Conservation (phyloP, 2,888 invertebrate species). For the Lydus trimaculatus region DNA sequence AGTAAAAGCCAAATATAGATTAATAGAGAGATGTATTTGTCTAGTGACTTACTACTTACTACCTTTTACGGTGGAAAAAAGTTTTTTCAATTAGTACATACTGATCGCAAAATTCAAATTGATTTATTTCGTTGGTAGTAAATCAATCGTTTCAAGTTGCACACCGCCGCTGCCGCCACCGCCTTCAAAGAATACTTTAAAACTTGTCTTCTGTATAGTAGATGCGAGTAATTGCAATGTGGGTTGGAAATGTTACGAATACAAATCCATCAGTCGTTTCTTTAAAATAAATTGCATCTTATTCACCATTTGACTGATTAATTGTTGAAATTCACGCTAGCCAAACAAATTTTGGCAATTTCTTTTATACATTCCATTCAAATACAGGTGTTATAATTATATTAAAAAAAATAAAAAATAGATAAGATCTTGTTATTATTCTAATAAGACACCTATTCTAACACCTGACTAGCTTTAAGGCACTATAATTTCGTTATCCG, state of each 20-base stretch:
- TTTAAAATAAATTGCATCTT: neutral
- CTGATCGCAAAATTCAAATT: neutral
- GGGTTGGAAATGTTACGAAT: neutral
- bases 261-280: neutral
- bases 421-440: neutral
- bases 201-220: neutral
- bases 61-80: no score
- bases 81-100: no score
- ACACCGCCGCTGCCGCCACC: no score
- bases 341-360: no score
- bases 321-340: neutral
- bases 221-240: neutral
- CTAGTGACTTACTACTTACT: no score
- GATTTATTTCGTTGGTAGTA: neutral
- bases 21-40: neutral
- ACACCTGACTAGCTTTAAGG: constrained; percentile 5
- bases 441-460: neutral
- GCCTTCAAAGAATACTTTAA: no score
- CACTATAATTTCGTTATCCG: neutral
- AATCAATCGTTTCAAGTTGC: neutral
- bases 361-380: no score
- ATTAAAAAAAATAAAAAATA: neutral
- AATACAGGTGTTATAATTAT: constrained; percentile 3
- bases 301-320: neutral
- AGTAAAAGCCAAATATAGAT: neutral